Evolutionary conservation across 2,797 vertebrate genomes (phyloP).

Genomic region (Labroides dimidiatus): DNA sequence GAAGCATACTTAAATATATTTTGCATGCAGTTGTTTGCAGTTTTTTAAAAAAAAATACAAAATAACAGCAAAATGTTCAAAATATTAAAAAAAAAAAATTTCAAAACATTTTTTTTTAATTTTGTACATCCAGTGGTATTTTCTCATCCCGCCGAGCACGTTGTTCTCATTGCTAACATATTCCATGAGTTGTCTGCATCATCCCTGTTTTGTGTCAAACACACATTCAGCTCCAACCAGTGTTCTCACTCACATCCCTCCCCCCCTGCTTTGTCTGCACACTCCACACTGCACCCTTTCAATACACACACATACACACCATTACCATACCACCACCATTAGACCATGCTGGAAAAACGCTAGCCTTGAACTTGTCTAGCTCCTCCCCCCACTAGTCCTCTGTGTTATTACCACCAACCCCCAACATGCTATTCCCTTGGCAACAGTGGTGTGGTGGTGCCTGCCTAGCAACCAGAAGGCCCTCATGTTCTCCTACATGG

Average conservation of each 20-base stretch:
- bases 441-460: conserved; percentile 78
- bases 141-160: conserved; percentile 45
- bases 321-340: conserved; percentile 31
- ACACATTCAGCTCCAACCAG: conserved; percentile 46
- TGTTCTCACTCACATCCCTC: conserved; percentile 51
- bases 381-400: conserved; percentile 68
- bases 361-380: conserved; percentile 83
- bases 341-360: conserved; percentile 56
- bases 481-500: conserved; percentile 54
- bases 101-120: too few species aligned
- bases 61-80: too few species aligned
- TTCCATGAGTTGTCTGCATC: conserved; percentile 60
- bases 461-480: conserved; percentile 84
- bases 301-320: conserved; percentile 18
- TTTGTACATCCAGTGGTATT: not conserved
- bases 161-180: conserved; percentile 48
- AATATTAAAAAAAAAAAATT: too few species aligned
- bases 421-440: conserved; percentile 81
- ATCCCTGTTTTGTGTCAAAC: conserved; percentile 59
- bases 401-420: conserved; percentile 70
- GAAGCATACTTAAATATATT: too few species aligned
- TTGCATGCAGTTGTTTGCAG: too few species aligned
- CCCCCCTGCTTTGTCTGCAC: conserved; percentile 70
- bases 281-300: conserved; percentile 12
- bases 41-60: too few species aligned